Evolutionary conservation across 2,888 invertebrate species (phyloP), one percentile per base, ranked within the genome.

Genomic region (Zelleria hepariella): DNA sequence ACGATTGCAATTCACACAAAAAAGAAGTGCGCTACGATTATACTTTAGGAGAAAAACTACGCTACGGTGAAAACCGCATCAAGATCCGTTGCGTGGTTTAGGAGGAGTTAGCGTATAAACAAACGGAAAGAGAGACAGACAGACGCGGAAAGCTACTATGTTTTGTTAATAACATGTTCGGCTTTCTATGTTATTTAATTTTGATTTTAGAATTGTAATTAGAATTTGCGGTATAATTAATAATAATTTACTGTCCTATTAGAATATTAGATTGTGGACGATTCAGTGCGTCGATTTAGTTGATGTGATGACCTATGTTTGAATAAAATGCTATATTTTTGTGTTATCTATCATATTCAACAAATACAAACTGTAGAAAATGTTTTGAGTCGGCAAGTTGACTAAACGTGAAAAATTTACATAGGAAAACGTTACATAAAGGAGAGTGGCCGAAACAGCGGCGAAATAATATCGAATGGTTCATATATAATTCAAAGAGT

Each of bases 401-500:
- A 15, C 26, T 26, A 56, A 56, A 56, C 56, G 42, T 56, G 27
- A 20, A 8, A 67, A 72, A 68, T 67, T 69, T 63, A 67, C 63
- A 62, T 64, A 60, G 65, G 57, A 32, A 62, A 59, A 65, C 63
- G 68, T 67, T 70, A 47, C 24, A 66, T 60, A 67, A 68, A 68
- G 69, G 65, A 62, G 70, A 70, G 74, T 75, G 71, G 68, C 68
- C 69, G 63, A 66, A 75, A 75, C 70, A 72, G 65, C 71, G 73
- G 74, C 70, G 51, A 68, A 75, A 78, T 81, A 77, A 80, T 80
- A 83, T 82, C 79, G 77, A 79, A 81, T 80, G 78, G 72, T 78
- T 77, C 74, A 83, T 86, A 79, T 82, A 77, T 85, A 80, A 86
- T 86, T 84, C 81, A 86, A 80, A 75, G 72, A 73, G 72, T 73